A percentile compares a stretch with the other conserved stretches of the same genome.
Conservation (phyloP, 2,888 invertebrate genomes). For the Drosophila testacea region DNA sequence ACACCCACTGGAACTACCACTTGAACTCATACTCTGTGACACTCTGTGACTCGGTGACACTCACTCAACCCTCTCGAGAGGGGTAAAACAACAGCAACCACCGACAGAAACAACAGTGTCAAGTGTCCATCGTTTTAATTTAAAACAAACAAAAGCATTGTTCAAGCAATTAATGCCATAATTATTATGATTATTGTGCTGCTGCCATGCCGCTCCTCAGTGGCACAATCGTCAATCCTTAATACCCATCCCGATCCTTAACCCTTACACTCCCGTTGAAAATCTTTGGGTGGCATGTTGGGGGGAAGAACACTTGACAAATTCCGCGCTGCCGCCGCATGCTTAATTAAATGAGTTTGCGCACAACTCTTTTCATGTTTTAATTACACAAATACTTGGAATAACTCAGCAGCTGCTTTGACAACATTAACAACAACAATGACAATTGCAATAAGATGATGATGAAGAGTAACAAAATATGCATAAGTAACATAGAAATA, state of each 20-base stretch:
- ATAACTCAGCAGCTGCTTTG: constrained; percentile 66
- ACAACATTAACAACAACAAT: constrained; percentile 29
- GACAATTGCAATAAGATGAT: constrained; percentile 18
- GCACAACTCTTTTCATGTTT: constrained; percentile 80
- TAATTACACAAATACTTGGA: constrained; percentile 79
- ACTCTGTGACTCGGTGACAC: not conserved
- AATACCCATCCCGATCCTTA: not conserved
- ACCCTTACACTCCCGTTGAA: not conserved
- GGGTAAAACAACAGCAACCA: constrained; percentile 7
- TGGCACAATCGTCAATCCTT: constrained; percentile 2
- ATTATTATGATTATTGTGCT: constrained; percentile 62
- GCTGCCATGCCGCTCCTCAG: constrained; percentile 28
- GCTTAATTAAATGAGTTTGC: constrained; percentile 79
- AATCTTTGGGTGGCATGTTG: too few relatives aligned
- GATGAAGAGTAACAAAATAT: constrained; percentile 56
- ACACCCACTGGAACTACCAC: not conserved
- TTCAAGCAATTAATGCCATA: constrained; percentile 68
- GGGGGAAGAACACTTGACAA: constrained; percentile 68
- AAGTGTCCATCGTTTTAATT: constrained; percentile 67
- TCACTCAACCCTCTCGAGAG: constrained; percentile 3
- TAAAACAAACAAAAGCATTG: constrained; percentile 69
- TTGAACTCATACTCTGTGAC: not conserved
- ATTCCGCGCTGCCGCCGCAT: constrained; percentile 68
- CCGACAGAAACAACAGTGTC: constrained; percentile 34
- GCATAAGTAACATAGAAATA: constrained; percentile 30